phyloP scores from a whole-genome alignment of 2,888 invertebrate genomes.

The Eristalis tenax region DNA sequence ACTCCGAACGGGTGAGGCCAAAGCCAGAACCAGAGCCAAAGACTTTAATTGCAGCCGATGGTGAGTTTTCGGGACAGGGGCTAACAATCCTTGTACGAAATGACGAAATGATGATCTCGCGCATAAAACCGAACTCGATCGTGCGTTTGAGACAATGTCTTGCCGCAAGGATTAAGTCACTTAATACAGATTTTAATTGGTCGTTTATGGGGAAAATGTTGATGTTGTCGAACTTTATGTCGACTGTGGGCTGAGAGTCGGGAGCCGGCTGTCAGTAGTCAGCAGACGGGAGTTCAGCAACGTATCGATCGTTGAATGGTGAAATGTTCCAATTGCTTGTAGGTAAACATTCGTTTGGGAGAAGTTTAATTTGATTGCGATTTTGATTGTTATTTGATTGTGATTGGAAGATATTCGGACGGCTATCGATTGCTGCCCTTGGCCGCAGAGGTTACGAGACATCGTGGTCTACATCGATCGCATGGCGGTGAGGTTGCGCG shows the following conservation, averaged over 20 bases:
- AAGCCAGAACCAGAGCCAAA: background rate
- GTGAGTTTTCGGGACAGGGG: constrained; percentile 19
- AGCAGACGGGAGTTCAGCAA: too few species aligned
- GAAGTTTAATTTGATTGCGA: constrained; percentile 67
- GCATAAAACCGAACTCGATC: constrained; percentile 49
- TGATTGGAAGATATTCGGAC: constrained; percentile 32
- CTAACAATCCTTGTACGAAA: constrained; percentile 7
- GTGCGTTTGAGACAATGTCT: constrained; percentile 66
- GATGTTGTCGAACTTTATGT: constrained; percentile 56
- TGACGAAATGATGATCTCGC: constrained; percentile 51
- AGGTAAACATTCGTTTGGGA: constrained; percentile 54
- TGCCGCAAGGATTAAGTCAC: constrained; percentile 61
- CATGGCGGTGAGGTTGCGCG: background rate
- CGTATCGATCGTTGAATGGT: constrained; percentile 38
- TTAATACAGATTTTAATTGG: constrained; percentile 67
- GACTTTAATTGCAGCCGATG: constrained; percentile 48
- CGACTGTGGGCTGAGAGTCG: constrained; percentile 36
- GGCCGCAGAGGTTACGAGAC: constrained; percentile 19
- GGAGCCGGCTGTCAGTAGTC: background rate
- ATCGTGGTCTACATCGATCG: background rate
- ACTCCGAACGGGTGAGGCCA: background rate
- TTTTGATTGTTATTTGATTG: constrained; percentile 68
- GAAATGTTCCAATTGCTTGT: constrained; percentile 60
- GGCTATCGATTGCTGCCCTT: constrained; percentile 28
- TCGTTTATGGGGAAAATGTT: constrained; percentile 61